Base-by-base conservation (phyloP, 2,888 invertebrate genomes). In the Nomada flava region DNA sequence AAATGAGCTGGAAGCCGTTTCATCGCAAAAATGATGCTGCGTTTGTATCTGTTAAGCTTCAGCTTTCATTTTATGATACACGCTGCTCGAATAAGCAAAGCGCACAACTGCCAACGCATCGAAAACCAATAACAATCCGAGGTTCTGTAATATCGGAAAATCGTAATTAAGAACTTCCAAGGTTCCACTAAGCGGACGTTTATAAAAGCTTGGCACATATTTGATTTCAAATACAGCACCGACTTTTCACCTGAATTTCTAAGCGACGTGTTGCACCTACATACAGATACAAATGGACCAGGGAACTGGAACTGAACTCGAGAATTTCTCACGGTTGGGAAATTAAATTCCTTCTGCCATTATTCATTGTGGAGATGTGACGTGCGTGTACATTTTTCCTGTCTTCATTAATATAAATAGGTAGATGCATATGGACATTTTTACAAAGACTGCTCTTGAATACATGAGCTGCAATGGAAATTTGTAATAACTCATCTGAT, bases 121-220 rank as follows among this genome's bases (percentile, higher is more conserved):
- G 86, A 67, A 86, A 86, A 85, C 76, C 85, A 72, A 86, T 86
- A 79, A 7, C 18, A 60, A 60, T n/a, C 42, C 55, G 23, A 2
- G 57, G n/a, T 47, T 23, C 18, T 4, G 52, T n/a, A 57, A n/a
- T 47, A 44, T 71, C 5, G 44, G 73, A 53, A 59, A 78, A 60
- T 57, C 18, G 18, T 26, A 62, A 60, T 71, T 73, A 55, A n/a
- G 23, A 20, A 52, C 23, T 29, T 57, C 59, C 15, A 20, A 65
- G 15, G 13, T 20, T 44, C 10, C 26, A 15, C 1, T 55, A 47
- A 26, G 11, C n/a, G 9, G 7, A 4, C 7, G 15, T 71, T 2
- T 23, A 15, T 36, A 20, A 50, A 71, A 50, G n/a, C 18, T 13
- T 15, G 11, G 13, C n/a, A 18, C 11, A 23, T 18, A 26, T 23